These are phyloP conservation scores for Drosophila chauvacae DNA, from an alignment of 1,140 invertebrate species.

Conservation along the genomic window DNA sequence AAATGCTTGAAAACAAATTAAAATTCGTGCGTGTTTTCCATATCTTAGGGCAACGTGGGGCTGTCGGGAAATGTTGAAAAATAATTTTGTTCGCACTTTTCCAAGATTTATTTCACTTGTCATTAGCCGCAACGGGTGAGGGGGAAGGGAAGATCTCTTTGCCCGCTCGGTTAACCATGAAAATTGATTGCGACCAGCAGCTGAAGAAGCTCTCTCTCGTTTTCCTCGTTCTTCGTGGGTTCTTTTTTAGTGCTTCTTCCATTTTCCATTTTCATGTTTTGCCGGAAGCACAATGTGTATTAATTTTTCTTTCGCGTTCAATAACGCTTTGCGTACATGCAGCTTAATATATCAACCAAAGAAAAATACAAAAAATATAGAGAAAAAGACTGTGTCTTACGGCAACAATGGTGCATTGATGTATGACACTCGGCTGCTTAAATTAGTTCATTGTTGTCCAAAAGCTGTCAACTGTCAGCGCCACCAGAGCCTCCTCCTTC, in stretches of 20 bases:
- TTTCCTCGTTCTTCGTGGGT: constrained; percentile 5
- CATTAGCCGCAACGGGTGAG: constrained; percentile 39
- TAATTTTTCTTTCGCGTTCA: constrained; percentile 63
- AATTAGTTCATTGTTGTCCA: constrained; percentile 80
- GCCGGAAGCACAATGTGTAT: constrained; percentile 75
- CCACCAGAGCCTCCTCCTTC: neutral
- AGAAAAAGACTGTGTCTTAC: neutral
- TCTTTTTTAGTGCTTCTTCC: constrained; percentile 16
- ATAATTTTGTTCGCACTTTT: constrained; percentile 54
- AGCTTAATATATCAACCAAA: constrained; percentile 59
- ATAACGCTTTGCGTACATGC: constrained; percentile 69
- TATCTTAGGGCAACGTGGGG: constrained; percentile 33
- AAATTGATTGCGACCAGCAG: constrained; percentile 77
- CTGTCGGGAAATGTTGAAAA: constrained; percentile 8
- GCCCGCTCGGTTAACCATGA: constrained; percentile 74
- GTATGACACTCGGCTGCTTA: constrained; percentile 68
- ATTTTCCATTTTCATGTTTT: constrained; percentile 56
- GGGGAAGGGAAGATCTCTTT: constrained; percentile 15
- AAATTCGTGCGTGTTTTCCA: constrained; percentile 67
- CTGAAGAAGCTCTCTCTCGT: constrained; percentile 44
- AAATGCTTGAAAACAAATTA: constrained; percentile 58
- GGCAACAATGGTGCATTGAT: constrained; percentile 51
- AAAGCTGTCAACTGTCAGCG: constrained; percentile 75
- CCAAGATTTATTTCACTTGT: constrained; percentile 74
- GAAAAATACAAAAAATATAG: constrained; percentile 20